Base-by-base conservation (phyloP, 2,888 invertebrate genomes). In the Euphydryas editha region DNA sequence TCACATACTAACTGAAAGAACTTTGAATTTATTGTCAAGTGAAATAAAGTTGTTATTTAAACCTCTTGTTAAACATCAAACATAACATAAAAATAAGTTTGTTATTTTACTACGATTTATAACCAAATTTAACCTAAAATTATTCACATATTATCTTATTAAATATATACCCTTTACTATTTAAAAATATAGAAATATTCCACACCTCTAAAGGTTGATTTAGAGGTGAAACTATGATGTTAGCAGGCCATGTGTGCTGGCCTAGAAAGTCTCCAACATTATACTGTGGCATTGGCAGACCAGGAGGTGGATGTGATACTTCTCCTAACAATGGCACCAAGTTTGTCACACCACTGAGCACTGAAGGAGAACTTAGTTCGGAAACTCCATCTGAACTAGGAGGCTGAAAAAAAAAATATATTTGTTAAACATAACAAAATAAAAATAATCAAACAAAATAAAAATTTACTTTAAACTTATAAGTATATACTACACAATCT, bases 151-250 rank as follows among this genome's bases (percentile, higher is more conserved):
- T 21, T 21, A 49, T 15, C 13, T 21, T 21, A 39, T n/a, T n/a
- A n/a, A 39, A 11, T n/a, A n/a, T 6, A 44, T 44, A 44, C 21
- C 4, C 21, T 49, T 21, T 49, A 13, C 21, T 21, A 0, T 21
- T 24, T 6, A 4, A 47, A 47, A 18, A 4, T 6, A 21, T 15
- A 51, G 15, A 6, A 51, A 7, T 7, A 51, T 24, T 10, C 21
- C 82, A 75, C 78, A 94, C 93, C 94, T 94, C 93, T 75, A 93
- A 75, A 30, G 92, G 92, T 73, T 85, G 92, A 79, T 84, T 90
- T 59, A 91, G 72, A 63, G 90, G 83, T 72, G 89, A 83, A 7
- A 92, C 90, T 70, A 93, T 90, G 68, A 92, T 89, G 72, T 92
- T 92, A 4, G 86, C 83, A 47, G 90, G 87, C 93, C 93, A 93